phyloP scores from a whole-genome alignment of 2,113 vertebrate genomes.

The Oxyura jamaicensis region DNA sequence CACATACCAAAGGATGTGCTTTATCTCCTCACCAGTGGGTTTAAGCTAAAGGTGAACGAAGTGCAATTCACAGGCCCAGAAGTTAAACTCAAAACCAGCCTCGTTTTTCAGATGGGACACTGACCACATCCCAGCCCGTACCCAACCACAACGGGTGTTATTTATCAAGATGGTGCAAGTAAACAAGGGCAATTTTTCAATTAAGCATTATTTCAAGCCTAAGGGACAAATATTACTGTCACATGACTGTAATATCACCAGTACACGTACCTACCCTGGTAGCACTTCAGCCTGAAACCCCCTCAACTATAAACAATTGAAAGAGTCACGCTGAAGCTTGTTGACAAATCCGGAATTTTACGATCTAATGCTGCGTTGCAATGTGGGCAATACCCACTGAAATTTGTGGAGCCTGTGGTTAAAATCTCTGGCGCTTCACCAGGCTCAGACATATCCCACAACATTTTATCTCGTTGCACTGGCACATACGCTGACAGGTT shows the following conservation, averaged over 20 bases:
- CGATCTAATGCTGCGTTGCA: fast-evolving
- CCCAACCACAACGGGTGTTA: neutral
- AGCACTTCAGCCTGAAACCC: neutral
- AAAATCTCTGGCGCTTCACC: neutral
- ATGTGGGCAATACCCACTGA: neutral
- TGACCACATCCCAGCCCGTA: neutral
- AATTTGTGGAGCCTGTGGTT: neutral
- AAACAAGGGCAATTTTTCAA: neutral
- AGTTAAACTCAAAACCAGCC: neutral
- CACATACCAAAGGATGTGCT: slow-evolving; percentile 64
- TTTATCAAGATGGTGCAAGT: neutral
- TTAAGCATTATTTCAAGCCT: neutral
- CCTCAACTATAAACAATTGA: fast-evolving
- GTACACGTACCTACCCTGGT: fast-evolving
- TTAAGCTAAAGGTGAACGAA: slow-evolving; percentile 38
- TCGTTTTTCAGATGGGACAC: neutral
- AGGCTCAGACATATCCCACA: neutral
- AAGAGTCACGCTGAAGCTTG: fast-evolving
- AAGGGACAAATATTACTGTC: neutral
- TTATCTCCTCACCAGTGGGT: slow-evolving; percentile 43
- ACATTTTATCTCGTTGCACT: neutral
- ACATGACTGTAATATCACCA: neutral
- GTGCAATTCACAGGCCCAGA: neutral
- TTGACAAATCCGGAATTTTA: neutral
- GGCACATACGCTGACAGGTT: slow-evolving; percentile 24